A percentile compares a stretch with the other conserved stretches of the same genome.
Conservation (phyloP, 2,888 invertebrate species). For the Dinocampus coccinellae region DNA sequence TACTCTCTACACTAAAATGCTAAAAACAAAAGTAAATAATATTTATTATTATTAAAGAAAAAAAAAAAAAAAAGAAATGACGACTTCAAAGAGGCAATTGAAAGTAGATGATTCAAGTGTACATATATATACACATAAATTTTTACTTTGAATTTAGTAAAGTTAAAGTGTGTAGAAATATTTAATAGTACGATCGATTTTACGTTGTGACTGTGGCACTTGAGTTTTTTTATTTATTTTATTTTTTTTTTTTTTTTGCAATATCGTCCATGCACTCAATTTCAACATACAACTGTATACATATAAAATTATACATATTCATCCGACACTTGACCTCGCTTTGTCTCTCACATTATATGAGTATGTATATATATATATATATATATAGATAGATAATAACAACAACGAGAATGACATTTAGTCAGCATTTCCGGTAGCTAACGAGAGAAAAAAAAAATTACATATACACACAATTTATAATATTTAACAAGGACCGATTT, state of each 20-base stretch:
- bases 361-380: neutral
- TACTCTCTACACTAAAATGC: neutral
- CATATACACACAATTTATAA: slow-evolving; percentile 14
- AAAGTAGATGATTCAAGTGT: too few relatives aligned
- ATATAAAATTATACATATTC: slow-evolving; percentile 37
- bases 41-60: neutral
- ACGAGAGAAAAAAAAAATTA: slow-evolving; percentile 34
- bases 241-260: neutral
- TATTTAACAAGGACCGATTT: too few relatives aligned
- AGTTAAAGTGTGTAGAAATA: neutral
- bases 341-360: slow-evolving; percentile 35
- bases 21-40: neutral
- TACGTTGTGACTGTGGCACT: neutral
- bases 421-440: slow-evolving; percentile 40
- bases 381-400: neutral
- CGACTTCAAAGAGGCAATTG: too few relatives aligned
- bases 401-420: slow-evolving; percentile 15
- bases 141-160: neutral
- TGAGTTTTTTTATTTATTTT: too few relatives aligned
- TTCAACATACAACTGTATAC: neutral
- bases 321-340: slow-evolving; percentile 42
- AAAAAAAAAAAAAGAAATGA: too few relatives aligned
- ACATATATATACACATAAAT: neutral
- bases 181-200: slow-evolving; percentile 2
- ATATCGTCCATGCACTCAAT: neutral